Evolutionary conservation across 2,797 vertebrate genomes (phyloP).

Genomic region (Bradypodion ventrale): DNA sequence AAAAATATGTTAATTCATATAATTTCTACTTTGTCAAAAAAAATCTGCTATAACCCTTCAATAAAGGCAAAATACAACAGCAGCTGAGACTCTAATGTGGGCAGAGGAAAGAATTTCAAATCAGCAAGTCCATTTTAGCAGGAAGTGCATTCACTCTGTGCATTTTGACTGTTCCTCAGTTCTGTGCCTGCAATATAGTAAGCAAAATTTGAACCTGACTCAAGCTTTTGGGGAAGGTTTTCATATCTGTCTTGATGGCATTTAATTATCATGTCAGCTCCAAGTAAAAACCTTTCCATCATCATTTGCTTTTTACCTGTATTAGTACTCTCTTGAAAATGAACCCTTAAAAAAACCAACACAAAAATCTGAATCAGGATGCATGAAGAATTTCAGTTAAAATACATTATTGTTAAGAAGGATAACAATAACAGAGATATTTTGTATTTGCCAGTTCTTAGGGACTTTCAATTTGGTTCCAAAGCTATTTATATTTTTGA

Average conservation of each 20-base stretch:
- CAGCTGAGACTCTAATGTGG: not conserved
- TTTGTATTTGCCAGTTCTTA: not conserved
- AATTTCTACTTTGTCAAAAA: slow-evolving; percentile 12
- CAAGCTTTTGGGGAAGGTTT: not conserved
- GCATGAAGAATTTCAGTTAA: not conserved
- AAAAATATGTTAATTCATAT: slow-evolving; percentile 19
- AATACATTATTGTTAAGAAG: not conserved
- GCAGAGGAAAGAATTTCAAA: slow-evolving; percentile 20
- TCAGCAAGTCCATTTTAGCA: not conserved
- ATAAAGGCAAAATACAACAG: slow-evolving; percentile 4
- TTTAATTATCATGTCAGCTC: too few species aligned
- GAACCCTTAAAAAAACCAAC: slow-evolving; percentile 1
- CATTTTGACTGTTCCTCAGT: slow-evolving; percentile 22
- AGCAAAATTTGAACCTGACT: slow-evolving; percentile 32
- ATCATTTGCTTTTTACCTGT: not conserved
- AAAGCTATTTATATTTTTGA: not conserved
- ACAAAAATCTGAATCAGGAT: not conserved
- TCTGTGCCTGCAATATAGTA: not conserved
- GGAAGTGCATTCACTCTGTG: slow-evolving; percentile 19
- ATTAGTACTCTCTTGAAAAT: not conserved
- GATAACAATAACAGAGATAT: not conserved
- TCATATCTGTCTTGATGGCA: too few species aligned
- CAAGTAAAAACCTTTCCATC: too few species aligned
- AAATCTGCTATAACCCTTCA: not conserved
- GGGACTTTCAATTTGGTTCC: not conserved